Evolutionary conservation across 2,888 invertebrate genomes (phyloP), one percentile per base, ranked within the genome.

Genomic region (Rhabditoides inermis): DNA sequence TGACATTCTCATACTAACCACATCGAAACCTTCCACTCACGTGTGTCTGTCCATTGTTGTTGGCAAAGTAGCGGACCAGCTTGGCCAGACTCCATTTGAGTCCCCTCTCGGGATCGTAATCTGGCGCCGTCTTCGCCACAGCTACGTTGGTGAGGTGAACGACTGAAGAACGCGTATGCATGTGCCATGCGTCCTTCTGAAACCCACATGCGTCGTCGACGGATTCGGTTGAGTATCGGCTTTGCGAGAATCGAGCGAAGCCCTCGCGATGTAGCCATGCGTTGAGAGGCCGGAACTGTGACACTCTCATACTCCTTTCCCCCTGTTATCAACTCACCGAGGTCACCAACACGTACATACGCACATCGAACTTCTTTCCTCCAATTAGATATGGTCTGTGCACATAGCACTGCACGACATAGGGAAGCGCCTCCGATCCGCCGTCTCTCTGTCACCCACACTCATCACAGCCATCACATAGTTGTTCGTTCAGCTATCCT

Each of bases 241-340:
- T 80, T 54, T 82, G 81, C n/a, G 83, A 82, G 59, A 84, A 80
- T 12, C 84, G 77, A 1, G 84, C 84, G 75, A 84, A 84, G 0
- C 84, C 84, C 62, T 83, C 83, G 39, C 84, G 85, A 88, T 88
- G 77, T 88, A 90, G 78, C 90, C 89, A 67, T 88, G 79, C 77
- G 88, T 88, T 37, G 86, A 86, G 37, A 86, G 86, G 77, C 86
- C 88, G 2, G 86, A 87, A 76, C 90, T 88, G 55, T 3, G 56
- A 45, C 12, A 48, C 7, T 35, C 18, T 22, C n/a, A 22, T 28
- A 20, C 12, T 18, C 25, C 23, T 35, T 36, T 37, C 41, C 12
- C 18, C 6, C 4, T 32, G 3, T 45, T 30, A 35, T 22, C 4
- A 32, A 32, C 56, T 40, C 22, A 72, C 70, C 30, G 83, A 82